These are phyloP conservation scores for Oreochromis mossambicus DNA, from an alignment of 2,797 vertebrate species.

Conservation along the genomic window DNA sequence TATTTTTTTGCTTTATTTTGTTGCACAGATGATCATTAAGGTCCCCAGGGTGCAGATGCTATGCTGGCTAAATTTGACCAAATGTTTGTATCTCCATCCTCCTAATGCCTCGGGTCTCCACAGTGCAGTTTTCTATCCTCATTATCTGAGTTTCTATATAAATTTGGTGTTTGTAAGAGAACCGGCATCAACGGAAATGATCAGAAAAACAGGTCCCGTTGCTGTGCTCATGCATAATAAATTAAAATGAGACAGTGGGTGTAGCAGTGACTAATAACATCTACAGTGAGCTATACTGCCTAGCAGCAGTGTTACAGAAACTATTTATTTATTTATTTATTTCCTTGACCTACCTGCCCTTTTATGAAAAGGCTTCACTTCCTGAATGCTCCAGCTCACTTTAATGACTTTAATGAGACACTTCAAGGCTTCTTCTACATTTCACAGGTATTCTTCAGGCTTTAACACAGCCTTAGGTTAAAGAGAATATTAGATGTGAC, in stretches of 20 bases:
- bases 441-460: conserved; percentile 30
- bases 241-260: neutral
- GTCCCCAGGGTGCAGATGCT: neutral
- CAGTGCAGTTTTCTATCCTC: neutral
- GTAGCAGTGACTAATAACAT: neutral
- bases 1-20: neutral
- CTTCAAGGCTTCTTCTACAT: conserved; percentile 34
- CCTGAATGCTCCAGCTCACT: conserved; percentile 11
- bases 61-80: neutral
- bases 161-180: neutral
- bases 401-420: conserved; percentile 35
- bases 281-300: neutral
- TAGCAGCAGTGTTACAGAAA: neutral
- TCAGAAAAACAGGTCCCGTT: neutral
- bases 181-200: neutral
- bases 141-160: neutral
- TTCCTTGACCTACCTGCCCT: neutral
- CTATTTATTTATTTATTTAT: neutral
- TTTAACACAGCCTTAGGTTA: conserved; percentile 45
- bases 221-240: conserved; percentile 10
- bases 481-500: conserved; percentile 63
- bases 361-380: neutral
- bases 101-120: neutral
- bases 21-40: neutral
- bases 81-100: neutral